Conservation (phyloP, 2,888 invertebrate genomes). For the Scaptomyza cyrtandrae region DNA sequence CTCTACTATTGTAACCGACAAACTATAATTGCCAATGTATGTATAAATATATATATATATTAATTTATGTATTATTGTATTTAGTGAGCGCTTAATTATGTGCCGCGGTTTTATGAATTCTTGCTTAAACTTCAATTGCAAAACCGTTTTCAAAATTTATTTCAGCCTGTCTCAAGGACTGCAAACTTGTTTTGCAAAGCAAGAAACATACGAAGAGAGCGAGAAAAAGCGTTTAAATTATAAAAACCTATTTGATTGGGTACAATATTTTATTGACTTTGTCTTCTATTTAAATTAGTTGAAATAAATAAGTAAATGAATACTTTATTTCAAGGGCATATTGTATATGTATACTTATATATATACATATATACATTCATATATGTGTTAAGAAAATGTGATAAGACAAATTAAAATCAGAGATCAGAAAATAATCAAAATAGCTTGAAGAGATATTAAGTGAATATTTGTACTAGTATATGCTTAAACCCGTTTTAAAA, state of each 20-base stretch:
- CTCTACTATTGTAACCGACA: slow-evolving; percentile 16
- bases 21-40: slow-evolving; percentile 12
- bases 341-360: neutral
- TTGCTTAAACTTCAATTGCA: neutral
- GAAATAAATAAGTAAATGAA: neutral
- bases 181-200: neutral
- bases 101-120: neutral
- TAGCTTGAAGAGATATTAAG: slow-evolving; percentile 3
- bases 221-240: neutral
- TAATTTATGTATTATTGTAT: slow-evolving; percentile 8
- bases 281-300: neutral
- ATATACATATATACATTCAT: no score
- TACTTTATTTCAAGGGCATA: neutral
- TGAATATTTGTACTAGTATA: slow-evolving; percentile 1
- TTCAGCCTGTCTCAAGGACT: neutral
- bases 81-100: neutral
- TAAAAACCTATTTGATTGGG: neutral
- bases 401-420: slow-evolving; percentile 17
- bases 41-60: no score
- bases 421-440: slow-evolving; percentile 19
- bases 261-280: neutral
- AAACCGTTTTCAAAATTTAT: neutral
- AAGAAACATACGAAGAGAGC: no score
- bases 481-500: slow-evolving; percentile 4
- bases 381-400: slow-evolving; percentile 19